Base-by-base conservation (phyloP, 37 sponge, comb jelly and placozoan species). In the Lycopodina hypogea region DNA sequence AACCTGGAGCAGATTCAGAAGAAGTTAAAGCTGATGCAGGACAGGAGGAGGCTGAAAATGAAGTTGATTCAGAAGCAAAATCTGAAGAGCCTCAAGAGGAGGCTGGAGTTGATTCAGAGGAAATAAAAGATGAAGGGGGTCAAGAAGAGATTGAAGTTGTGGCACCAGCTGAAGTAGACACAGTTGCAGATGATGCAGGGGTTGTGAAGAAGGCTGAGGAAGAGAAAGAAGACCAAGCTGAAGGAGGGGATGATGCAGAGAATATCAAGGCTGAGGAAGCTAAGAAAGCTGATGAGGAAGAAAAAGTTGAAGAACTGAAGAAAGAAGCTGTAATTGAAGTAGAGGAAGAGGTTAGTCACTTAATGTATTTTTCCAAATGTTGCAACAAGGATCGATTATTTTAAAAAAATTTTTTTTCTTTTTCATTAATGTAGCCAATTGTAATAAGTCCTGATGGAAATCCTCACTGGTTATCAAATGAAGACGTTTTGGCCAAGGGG, bases 401-500 rank as follows among this genome's bases (percentile, higher is more conserved):
- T 53, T 14, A n/a, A n/a, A n/a, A n/a, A n/a, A n/a, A n/a, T n/a
- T n/a, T 7, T 65, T 3, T 65, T 34, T 2, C 34, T 65, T 15
- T 32, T 1, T 33, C 32, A 30, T 65, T 76, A n/a, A n/a, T n/a
- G n/a, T n/a, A 83, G 70, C 75, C 66, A 8, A 30, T 76, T 9
- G 68, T 60, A 0, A 76, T 76, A 30, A 76, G 59, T 29, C 84
- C 72, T 0, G 76, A 76, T 12, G 82, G 72, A 23, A 69, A 39
- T 63, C 82, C 78, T 24, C 37, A 78, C 67, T 87, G 81, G 88
- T 73, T 87, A 9, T 72, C 78, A 15, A 63, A 50, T 15, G 88
- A 87, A 53, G 83, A 75, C 14, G 28, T 81, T 23, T 65, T 69
- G n/a, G 81, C 77, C 14, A 87, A 81, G 41, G 88, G 88, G 19